phyloP scores from a whole-genome alignment of 2,113 vertebrate species.

The Pterocles orientalis region DNA sequence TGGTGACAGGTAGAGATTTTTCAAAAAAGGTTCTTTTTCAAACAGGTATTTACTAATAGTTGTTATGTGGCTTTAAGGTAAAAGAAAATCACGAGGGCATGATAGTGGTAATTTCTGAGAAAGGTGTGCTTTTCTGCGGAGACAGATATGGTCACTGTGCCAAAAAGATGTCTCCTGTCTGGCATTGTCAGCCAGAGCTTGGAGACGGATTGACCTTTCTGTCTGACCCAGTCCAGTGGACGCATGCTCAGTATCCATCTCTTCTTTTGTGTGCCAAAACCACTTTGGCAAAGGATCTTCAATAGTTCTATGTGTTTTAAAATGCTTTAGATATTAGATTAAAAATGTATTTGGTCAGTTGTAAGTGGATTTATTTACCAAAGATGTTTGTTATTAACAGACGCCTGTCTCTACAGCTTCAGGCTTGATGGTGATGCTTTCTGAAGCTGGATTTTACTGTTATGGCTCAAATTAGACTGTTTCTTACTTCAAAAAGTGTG shows the following conservation, averaged over 20 bases:
- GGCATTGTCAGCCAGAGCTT: not conserved
- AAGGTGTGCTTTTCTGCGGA: not conserved
- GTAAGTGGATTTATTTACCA: not conserved
- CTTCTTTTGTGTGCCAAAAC: not conserved
- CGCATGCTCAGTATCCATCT: not conserved
- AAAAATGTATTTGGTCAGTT: not conserved
- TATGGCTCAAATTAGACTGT: not conserved
- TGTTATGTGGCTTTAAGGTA: not conserved
- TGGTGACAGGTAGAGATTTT: not conserved
- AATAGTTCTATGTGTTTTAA: not conserved
- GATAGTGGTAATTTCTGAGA: not conserved
- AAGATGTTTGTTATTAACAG: not conserved
- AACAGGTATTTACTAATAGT: not conserved
- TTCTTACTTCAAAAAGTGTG: not conserved
- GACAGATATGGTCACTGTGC: not conserved
- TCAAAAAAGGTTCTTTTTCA: not conserved
- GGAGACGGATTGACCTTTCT: fast-evolving
- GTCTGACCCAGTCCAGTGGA: not conserved
- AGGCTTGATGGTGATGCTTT: not conserved
- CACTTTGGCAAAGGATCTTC: not conserved
- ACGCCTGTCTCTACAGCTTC: not conserved
- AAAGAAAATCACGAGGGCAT: not conserved
- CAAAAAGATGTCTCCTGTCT: not conserved
- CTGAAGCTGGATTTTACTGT: not conserved
- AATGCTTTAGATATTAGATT: not conserved